Evolutionary conservation across 2,113 vertebrate species (phyloP).

Genomic region (Mirounga angustirostris): DNA sequence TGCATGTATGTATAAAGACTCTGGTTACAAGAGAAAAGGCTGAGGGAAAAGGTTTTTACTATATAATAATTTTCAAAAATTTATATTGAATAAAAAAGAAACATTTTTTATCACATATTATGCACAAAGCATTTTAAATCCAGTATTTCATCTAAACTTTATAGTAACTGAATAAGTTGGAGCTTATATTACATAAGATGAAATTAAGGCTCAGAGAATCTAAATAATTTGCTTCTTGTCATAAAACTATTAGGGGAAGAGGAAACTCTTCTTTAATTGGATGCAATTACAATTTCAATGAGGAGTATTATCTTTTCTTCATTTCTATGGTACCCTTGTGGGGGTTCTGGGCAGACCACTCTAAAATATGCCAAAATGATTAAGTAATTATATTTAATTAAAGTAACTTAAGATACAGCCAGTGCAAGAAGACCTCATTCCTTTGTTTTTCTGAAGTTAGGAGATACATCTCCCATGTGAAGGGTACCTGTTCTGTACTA

Average conservation of each 20-base stretch:
- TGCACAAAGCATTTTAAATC: neutral
- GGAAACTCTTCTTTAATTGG: neutral
- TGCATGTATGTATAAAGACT: neutral
- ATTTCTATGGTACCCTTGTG: neutral
- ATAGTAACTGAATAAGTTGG: neutral
- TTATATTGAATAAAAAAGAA: neutral
- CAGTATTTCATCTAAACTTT: neutral
- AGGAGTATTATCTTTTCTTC: neutral
- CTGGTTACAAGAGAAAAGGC: neutral
- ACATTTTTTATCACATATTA: neutral
- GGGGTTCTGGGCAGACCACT: neutral
- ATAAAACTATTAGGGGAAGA: neutral
- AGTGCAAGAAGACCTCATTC: neutral
- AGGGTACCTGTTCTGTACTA: neutral
- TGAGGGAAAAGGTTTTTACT: neutral
- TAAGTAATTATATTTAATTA: neutral
- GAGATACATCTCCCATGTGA: neutral
- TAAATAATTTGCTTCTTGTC: neutral
- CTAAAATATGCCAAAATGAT: neutral
- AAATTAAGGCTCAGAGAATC: neutral
- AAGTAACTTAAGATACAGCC: neutral
- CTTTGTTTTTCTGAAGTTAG: neutral
- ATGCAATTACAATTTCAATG: neutral
- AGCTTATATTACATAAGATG: neutral
- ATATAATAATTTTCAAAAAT: neutral